Evolutionary conservation across 2,888 invertebrate genomes (phyloP).

Genomic region (Andrena camellia): DNA sequence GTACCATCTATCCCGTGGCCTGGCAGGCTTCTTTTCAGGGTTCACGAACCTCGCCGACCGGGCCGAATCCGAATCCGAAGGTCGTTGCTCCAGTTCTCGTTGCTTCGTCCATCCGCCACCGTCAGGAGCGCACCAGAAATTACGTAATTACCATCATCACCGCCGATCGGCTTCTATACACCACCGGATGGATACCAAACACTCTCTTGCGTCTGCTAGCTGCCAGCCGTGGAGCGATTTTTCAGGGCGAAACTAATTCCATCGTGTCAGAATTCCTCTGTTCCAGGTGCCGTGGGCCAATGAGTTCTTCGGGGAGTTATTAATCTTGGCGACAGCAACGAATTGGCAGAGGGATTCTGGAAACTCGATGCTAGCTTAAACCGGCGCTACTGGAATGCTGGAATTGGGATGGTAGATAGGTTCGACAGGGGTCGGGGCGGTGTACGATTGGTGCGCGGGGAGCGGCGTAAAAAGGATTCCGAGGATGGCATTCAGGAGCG

Average conservation of each 20-base stretch:
- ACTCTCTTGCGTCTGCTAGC: no score
- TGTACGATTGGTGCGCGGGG: background rate
- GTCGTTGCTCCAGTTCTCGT: constrained; percentile 77
- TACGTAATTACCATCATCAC: constrained; percentile 43
- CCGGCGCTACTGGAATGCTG: no score
- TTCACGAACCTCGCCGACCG: constrained; percentile 76
- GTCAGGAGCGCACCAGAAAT: constrained; percentile 40
- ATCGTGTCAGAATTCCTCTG: no score
- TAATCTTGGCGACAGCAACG: no score
- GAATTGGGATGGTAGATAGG: background rate
- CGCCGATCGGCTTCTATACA: background rate
- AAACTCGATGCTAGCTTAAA: no score
- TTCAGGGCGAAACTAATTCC: no score
- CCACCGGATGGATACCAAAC: no score
- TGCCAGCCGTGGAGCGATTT: no score
- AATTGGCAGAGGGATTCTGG: no score
- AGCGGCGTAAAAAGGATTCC: background rate
- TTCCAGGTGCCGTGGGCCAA: no score
- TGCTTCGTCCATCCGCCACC: constrained; percentile 2
- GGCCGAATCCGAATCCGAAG: constrained; percentile 77
- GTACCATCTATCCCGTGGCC: constrained; percentile 75
- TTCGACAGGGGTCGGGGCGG: background rate
- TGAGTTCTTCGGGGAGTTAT: no score
- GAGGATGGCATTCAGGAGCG: constrained; percentile 17
- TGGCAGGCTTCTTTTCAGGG: constrained; percentile 70